Base-by-base conservation (phyloP, 2,888 invertebrate genomes). In the Mythimna ferrago region DNA sequence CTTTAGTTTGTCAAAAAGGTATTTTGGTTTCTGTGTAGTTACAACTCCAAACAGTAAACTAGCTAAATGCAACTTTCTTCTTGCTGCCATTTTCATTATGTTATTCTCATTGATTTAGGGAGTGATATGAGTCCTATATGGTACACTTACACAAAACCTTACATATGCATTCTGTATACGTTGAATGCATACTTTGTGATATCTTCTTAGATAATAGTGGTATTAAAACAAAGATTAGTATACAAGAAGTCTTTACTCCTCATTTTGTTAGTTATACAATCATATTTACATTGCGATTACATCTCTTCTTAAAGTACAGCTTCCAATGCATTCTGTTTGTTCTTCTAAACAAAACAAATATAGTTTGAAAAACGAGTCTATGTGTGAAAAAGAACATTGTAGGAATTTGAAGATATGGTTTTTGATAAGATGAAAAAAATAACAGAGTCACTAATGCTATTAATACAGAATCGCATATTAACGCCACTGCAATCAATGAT, bases 381-480 rank as follows among this genome's bases (percentile, higher is more conserved):
- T 82, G 73, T 10, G 76, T 53, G 9, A 66, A 71, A 6, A 80
- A 10, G 51, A 73, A 67, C 5, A 21, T 4, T 11, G 54, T 21
- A 2, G 48, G 10, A 35, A 41, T 14, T 2, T 0, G 6, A 32
- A 71, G 19, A 2, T 38, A 66, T 6, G 10, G 0, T 10, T 9
- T 3, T 5, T n/a, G 0, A 57, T 41, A 2, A 11, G 4, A 2
- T 2, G 11, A 68, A 54, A 5, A 38, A 16, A 58, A 4, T 6
- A 64, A 21, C 54, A 75, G 5, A 26, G 41, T 0, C 21, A 72
- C 1, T 32, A 82, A 2, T 32, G 26, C 58, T 62, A 81, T n/a
- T n/a, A 79, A 68, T 6, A 48, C 56, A 35, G 83, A 76, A 61
- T 82, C 82, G 6, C 82, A 79, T 41, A 76, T 66, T 32, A 80